Percentiles rank a stretch among this genome's conserved stretches.
Evolutionary conservation across 1,140 invertebrate genomes (phyloP).

Genomic region (Scaptomyza montana): DNA sequence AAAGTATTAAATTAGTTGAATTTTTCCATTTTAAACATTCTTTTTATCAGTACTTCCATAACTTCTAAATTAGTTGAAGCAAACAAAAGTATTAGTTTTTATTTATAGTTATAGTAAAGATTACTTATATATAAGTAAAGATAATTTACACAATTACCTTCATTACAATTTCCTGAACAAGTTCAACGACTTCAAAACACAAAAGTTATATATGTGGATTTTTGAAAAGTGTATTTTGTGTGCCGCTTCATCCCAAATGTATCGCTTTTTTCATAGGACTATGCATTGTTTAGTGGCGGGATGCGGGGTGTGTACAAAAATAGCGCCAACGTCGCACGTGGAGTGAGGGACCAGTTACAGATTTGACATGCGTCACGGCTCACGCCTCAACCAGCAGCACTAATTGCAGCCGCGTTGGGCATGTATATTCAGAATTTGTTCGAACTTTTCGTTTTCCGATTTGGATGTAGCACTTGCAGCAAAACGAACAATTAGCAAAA

Average conservation of each 20-base stretch:
- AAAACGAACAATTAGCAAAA: conserved; percentile 36
- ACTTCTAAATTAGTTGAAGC: too few species aligned
- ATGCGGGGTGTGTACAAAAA: conserved; percentile 40
- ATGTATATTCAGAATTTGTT: conserved; percentile 19
- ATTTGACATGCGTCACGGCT: conserved; percentile 67
- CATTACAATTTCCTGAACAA: too few species aligned
- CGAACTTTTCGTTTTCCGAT: conserved; percentile 14
- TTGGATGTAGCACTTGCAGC: conserved; percentile 28
- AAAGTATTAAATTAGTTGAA: too few species aligned
- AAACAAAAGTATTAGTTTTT: too few species aligned
- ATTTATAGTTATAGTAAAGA: too few species aligned
- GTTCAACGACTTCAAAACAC: too few species aligned
- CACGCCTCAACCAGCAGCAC: conserved; percentile 45
- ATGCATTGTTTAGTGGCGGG: conserved; percentile 43
- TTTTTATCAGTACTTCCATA: too few species aligned
- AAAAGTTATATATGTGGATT: too few species aligned
- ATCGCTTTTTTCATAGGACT: conserved; percentile 6
- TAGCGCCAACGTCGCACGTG: conserved; percentile 52
- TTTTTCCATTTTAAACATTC: too few species aligned
- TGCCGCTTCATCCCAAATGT: neutral
- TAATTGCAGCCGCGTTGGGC: conserved; percentile 55
- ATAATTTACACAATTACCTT: too few species aligned
- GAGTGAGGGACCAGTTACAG: conserved; percentile 47
- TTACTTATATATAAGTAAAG: too few species aligned
- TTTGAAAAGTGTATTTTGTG: conserved; percentile 21